Conservation (phyloP, 2,888 invertebrate genomes). For the Thysanoteuthis rhombus region DNA sequence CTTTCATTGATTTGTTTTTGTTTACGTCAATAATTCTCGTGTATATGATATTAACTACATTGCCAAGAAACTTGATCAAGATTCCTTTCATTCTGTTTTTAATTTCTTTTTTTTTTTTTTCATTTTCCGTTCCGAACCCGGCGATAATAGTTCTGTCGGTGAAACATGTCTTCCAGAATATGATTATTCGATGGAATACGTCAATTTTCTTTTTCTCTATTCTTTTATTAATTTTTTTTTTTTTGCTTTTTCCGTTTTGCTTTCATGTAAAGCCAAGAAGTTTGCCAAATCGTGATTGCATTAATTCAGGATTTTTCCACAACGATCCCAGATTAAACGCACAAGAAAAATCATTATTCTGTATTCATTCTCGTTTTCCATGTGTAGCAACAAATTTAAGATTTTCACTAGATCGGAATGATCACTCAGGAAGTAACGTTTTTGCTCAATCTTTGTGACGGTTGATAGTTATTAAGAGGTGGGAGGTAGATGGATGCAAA, state of each 20-base stretch:
- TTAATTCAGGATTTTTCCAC: background rate
- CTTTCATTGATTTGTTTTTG: background rate
- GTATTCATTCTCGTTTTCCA: too few relatives aligned
- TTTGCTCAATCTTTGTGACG: too few relatives aligned
- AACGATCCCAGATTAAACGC: background rate
- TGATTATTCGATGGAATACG: background rate
- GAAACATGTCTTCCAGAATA: background rate
- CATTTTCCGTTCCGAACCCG: background rate
- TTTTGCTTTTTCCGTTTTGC: background rate
- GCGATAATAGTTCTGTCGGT: background rate
- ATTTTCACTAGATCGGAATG: too few relatives aligned
- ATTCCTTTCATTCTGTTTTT: background rate
- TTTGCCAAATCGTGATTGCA: background rate
- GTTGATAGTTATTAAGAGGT: too few relatives aligned
- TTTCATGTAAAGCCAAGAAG: background rate
- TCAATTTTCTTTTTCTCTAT: background rate
- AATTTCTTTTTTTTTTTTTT: background rate
- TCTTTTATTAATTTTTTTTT: background rate
- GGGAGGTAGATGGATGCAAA: too few relatives aligned
- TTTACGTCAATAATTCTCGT: background rate
- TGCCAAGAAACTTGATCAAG: background rate
- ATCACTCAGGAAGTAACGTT: too few relatives aligned
- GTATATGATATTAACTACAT: background rate
- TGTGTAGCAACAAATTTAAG: too few relatives aligned
- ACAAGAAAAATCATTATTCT: background rate